phyloP scores from a whole-genome alignment of 2,797 vertebrate genomes.

The Knipowitschia caucasica region DNA sequence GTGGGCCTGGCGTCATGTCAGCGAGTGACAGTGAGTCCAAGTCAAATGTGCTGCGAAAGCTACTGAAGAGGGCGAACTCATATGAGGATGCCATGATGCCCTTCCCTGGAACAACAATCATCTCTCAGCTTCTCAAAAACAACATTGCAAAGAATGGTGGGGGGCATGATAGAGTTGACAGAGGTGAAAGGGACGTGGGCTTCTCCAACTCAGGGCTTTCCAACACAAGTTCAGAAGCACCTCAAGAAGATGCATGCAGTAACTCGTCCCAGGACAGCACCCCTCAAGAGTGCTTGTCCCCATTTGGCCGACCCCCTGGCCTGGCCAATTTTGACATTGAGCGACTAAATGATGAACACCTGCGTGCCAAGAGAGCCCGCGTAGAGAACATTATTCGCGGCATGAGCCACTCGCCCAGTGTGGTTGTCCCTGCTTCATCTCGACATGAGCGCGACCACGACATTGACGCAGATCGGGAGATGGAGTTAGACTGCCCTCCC shows the following conservation, averaged over 20 bases:
- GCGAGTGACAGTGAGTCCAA: conserved; percentile 76
- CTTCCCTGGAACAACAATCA: conserved; percentile 97
- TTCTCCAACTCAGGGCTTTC: conserved; percentile 94
- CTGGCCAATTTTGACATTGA: conserved; percentile 92
- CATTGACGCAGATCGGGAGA: conserved; percentile 80
- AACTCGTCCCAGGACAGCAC: conserved; percentile 97
- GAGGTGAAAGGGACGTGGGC: conserved; percentile 72
- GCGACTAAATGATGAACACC: conserved; percentile 94
- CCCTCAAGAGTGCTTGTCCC: conserved; percentile 94
- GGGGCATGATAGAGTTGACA: conserved; percentile 60
- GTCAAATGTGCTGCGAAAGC: conserved; percentile 98
- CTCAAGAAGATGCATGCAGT: conserved; percentile 96
- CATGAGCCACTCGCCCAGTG: conserved; percentile 97
- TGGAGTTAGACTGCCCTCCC: conserved; percentile 86
- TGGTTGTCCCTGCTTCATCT: conserved; percentile 73
- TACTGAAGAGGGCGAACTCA: conserved; percentile 98
- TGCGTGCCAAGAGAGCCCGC: conserved; percentile 95
- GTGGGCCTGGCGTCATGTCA: conserved; percentile 76
- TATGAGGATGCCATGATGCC: conserved; percentile 99
- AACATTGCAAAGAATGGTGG: conserved; percentile 97
- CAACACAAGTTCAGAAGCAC: conserved; percentile 91
- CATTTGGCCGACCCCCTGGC: conserved; percentile 87
- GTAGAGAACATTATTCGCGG: conserved; percentile 99
- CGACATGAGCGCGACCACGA: conserved; percentile 88
- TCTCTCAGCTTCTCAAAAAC: conserved; percentile 99